Evolutionary conservation across 2,888 invertebrate genomes (phyloP), one percentile per base, ranked within the genome.

Genomic region (Hirtodrosophila trivittata): DNA sequence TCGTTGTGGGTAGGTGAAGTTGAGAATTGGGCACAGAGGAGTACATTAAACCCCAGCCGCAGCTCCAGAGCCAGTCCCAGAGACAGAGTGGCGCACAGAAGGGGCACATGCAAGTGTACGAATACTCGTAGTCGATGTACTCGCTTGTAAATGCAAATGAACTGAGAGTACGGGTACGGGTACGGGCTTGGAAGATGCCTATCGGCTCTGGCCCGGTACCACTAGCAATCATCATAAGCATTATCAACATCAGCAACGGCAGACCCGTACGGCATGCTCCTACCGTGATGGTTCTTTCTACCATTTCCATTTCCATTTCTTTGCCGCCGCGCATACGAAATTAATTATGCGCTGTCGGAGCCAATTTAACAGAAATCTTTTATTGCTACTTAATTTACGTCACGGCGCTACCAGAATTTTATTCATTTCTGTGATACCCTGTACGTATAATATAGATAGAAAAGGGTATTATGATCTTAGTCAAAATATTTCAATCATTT

Each of bases 351-450:
- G 65, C 73, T 80, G 82, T 75, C 85, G 70, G 45, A 67, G 82
- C 60, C 80, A 77, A 82, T 77, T 82, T 85, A 78, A 72, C 85
- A 82, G 68, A 80, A 71, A 71, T 72, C 70, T 70, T 83, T 75
- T 82, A 77, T 78, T 77, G 85, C 80, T 82, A 85, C 85, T 82
- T 82, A 82, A 82, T 82, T 82, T 82, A 85, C 81, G 68, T 85
- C 68, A 75, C 82, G 81, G 78, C 82, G 81, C 81, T 84, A 76
- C 75, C 78, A 81, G 78, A 84, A 78, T 58, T 59, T 77, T 46
- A 63, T 71, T 49, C 30, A 64, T 55, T 60, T 51, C 65, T 47
- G n/a, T 43, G 43, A 41, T 64, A 16, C 43, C 16, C 42, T 57
- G 8, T 10, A n/a, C n/a, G n/a, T n/a, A n/a, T n/a, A n/a, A n/a